Evolutionary conservation across 2,113 vertebrate genomes (phyloP).

Genomic region (Sphyrna mokarran): DNA sequence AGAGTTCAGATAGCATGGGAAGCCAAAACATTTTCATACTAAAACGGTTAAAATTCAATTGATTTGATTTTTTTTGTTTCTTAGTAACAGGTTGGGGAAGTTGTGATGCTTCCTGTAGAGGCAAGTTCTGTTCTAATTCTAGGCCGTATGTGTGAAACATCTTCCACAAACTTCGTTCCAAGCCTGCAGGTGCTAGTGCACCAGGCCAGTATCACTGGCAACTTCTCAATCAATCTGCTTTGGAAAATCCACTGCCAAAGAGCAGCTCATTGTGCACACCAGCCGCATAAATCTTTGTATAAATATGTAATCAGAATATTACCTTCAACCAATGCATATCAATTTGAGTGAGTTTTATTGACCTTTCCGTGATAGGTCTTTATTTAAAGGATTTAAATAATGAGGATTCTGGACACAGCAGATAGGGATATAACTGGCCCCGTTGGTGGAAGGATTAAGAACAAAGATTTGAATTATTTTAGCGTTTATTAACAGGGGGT

Average conservation of each 20-base stretch:
- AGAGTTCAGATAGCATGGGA: too few species aligned
- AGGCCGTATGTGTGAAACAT: slow-evolving; percentile 23
- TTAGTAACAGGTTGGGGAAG: not conserved
- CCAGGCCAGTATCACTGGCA: slow-evolving; percentile 17
- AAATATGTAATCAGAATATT: not conserved
- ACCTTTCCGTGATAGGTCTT: not conserved
- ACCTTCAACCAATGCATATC: not conserved
- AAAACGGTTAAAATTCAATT: not conserved
- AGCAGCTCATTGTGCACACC: not conserved
- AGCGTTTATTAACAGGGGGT: too few species aligned
- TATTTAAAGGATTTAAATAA: not conserved
- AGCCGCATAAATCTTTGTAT: not conserved
- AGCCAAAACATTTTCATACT: not conserved
- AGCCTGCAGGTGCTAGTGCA: not conserved
- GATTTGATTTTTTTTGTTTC: not conserved
- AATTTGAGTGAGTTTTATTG: not conserved
- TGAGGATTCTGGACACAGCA: not conserved
- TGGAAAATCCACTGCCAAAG: not conserved
- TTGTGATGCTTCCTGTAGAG: not conserved
- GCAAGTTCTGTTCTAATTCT: slow-evolving; percentile 12
- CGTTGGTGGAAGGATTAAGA: not conserved
- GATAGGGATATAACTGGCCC: not conserved
- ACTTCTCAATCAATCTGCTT: slow-evolving; percentile 22
- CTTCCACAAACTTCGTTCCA: not conserved
- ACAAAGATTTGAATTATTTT: not conserved